These are phyloP conservation scores for Stegana nigrithorax DNA, from an alignment of 2,888 invertebrate species.

Conservation along the genomic window DNA sequence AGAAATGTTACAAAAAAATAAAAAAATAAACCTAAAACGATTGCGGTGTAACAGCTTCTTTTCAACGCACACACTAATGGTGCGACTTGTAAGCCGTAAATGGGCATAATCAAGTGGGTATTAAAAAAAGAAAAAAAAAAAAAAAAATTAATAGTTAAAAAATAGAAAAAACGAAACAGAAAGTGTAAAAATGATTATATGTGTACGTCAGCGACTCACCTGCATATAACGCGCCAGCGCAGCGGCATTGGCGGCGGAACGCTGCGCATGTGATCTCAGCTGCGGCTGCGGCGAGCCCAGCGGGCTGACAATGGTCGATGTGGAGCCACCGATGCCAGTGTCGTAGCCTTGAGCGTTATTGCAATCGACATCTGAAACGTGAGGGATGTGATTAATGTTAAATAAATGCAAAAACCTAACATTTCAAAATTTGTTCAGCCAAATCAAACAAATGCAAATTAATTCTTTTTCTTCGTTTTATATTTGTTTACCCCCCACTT, in stretches of 20 bases:
- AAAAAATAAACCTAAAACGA: neutral
- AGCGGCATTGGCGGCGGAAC: slow-evolving; percentile 72
- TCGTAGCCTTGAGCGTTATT: slow-evolving; percentile 68
- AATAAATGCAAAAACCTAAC: slow-evolving; percentile 24
- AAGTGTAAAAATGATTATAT: too few relatives aligned
- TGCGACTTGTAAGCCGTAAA: neutral
- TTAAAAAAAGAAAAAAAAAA: slow-evolving; percentile 34
- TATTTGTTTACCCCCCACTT: too few relatives aligned
- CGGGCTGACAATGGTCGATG: slow-evolving; percentile 69
- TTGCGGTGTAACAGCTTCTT: too few relatives aligned
- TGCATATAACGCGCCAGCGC: slow-evolving; percentile 77
- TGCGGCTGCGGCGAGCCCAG: slow-evolving; percentile 71
- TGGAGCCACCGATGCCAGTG: slow-evolving; percentile 69
- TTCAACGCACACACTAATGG: slow-evolving; percentile 4
- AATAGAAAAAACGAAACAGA: too few relatives aligned
- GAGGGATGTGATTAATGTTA: slow-evolving; percentile 17
- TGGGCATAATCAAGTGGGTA: slow-evolving; percentile 51
- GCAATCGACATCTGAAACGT: slow-evolving; percentile 62
- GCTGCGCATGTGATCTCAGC: slow-evolving; percentile 72
- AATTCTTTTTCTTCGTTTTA: neutral
- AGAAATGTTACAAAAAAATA: neutral
- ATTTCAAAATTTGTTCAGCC: slow-evolving; percentile 15
- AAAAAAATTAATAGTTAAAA: too few relatives aligned
- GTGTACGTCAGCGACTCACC: slow-evolving; percentile 69
- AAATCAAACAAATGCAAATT: slow-evolving; percentile 21